A percentile compares a stretch with the other conserved stretches of the same genome.
These are phyloP conservation scores for Galaxias olidus DNA, from an alignment of 2,797 vertebrate species.

Conservation along the genomic window DNA sequence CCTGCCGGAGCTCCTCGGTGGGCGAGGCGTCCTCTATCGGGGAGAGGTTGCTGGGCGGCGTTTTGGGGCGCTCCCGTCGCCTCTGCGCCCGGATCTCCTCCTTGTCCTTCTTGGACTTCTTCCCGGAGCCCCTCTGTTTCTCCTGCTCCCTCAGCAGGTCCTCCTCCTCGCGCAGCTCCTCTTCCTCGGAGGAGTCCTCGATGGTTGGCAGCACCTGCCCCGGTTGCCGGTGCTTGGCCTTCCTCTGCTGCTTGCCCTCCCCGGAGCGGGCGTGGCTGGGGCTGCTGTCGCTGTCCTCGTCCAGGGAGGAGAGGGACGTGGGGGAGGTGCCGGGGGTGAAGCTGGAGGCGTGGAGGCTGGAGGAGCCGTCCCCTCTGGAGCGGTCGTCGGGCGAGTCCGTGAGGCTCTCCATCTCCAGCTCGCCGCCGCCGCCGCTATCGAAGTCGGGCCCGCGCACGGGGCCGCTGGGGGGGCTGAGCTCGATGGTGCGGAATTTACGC, in stretches of 20 bases:
- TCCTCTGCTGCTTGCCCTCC: constrained; percentile 94
- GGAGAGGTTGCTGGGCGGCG: constrained; percentile 95
- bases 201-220: constrained; percentile 95
- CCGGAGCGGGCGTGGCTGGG: constrained; percentile 87
- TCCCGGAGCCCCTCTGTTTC: constrained; percentile 91
- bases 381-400: constrained; percentile 98
- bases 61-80: constrained; percentile 90
- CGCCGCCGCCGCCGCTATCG: constrained; percentile 73
- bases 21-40: constrained; percentile 98
- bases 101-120: constrained; percentile 98
- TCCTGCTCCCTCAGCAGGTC: constrained; percentile 94
- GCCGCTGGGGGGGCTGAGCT: constrained; percentile 85
- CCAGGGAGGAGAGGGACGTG: constrained; percentile 95
- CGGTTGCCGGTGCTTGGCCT: constrained; percentile 92
- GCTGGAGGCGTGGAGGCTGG: constrained; percentile 95
- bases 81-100: constrained; percentile 94
- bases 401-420: constrained; percentile 91
- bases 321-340: constrained; percentile 98
- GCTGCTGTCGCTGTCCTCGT: constrained; percentile 99
- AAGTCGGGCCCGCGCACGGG: constrained; percentile 72
- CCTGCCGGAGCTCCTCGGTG: constrained; percentile 94
- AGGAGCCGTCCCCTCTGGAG: constrained; percentile 95
- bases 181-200: constrained; percentile 98
- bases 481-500: constrained; percentile 93
- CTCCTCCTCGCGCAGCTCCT: constrained; percentile 95